Evolutionary conservation across 92 coral and sea anemone genomes (phyloP).

Genomic region (Paragorgia papillata): DNA sequence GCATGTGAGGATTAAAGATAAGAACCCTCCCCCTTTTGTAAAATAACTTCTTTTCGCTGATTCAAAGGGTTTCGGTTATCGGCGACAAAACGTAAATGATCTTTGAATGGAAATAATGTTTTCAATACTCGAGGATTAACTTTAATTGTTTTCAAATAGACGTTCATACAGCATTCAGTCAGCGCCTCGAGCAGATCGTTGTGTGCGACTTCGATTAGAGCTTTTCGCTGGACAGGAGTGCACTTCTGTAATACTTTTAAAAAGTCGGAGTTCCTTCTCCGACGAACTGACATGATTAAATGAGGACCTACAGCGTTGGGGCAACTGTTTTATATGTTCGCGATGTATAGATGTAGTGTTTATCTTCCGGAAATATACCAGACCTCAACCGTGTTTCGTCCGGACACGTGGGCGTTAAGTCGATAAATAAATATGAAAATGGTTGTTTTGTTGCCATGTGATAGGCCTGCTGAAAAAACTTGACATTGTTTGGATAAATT

Average conservation of each 20-base stretch:
- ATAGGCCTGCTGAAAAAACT: too few relatives aligned
- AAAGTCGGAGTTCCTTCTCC: constrained; percentile 55
- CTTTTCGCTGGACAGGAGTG: constrained; percentile 43
- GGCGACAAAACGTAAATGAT: constrained; percentile 3
- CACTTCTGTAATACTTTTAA: constrained; percentile 44
- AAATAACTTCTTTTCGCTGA: background rate
- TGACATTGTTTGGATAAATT: too few relatives aligned
- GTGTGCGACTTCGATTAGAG: constrained; percentile 49
- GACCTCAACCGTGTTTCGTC: background rate
- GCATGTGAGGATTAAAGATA: background rate
- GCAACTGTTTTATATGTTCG: background rate
- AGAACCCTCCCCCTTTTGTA: background rate
- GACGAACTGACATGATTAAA: constrained; percentile 52
- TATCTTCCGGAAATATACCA: background rate
- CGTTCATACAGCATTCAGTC: constrained; percentile 46
- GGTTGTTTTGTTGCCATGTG: constrained; percentile 46
- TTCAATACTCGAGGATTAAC: constrained; percentile 26
- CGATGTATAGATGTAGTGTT: background rate
- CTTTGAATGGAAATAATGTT: background rate
- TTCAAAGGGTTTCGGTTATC: background rate
- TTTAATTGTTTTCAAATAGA: constrained; percentile 38
- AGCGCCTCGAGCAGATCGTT: constrained; percentile 37
- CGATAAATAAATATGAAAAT: constrained; percentile 55
- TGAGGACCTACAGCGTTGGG: constrained; percentile 4
- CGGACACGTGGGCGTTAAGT: constrained; percentile 53